phyloP scores from a whole-genome alignment of 2,113 vertebrate species.

The Eubucco bourcierii region DNA sequence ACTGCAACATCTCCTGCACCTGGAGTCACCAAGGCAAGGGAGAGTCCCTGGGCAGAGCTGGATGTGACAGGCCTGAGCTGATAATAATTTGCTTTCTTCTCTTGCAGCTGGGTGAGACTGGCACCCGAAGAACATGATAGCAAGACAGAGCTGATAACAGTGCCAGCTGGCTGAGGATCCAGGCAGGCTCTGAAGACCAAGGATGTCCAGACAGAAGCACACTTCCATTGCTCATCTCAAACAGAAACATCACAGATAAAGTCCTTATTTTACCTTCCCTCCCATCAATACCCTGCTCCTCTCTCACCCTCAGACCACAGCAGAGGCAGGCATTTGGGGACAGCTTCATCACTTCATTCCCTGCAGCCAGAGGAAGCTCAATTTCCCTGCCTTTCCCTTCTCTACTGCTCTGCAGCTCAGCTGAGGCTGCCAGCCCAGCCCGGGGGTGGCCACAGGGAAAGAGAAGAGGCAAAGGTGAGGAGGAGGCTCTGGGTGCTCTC shows the following conservation, averaged over 20 bases:
- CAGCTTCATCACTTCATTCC: neutral
- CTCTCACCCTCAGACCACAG: neutral
- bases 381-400: neutral
- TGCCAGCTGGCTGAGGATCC: neutral
- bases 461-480: neutral
- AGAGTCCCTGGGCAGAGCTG: neutral
- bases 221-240: neutral
- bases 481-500: neutral
- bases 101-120: neutral
- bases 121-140: neutral
- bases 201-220: neutral
- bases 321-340: neutral
- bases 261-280: neutral
- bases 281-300: neutral
- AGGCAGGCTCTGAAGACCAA: neutral
- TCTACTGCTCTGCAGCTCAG: no score
- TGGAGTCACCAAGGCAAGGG: neutral
- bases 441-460: neutral
- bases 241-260: conserved; percentile 19
- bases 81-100: neutral
- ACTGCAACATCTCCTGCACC: neutral
- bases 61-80: neutral
- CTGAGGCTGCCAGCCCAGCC: neutral
- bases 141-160: neutral
- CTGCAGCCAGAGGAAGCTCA: neutral